Evolutionary conservation across 2,888 invertebrate species (phyloP), one percentile per base, ranked within the genome.

Genomic region (Suillia variegata): DNA sequence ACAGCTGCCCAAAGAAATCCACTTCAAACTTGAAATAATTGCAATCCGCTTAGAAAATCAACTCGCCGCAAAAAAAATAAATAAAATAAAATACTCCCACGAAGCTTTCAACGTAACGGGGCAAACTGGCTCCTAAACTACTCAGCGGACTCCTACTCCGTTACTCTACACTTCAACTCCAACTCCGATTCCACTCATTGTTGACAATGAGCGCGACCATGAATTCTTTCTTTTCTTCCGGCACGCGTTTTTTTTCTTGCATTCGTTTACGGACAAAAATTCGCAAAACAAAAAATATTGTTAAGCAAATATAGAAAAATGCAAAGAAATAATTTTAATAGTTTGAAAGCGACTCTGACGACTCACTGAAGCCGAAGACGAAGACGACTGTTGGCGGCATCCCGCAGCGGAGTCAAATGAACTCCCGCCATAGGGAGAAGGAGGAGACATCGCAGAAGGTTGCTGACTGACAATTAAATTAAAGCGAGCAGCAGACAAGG

Each of bases 171-270:
- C 38, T 38, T n/a, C n/a, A n/a, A n/a, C n/a, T n/a, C n/a, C n/a
- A n/a, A n/a, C n/a, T n/a, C n/a, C 45, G 18, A 45, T 20, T 45
- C 20, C 18, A 13, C 18, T 5, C 20, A 20, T 18, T 18, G 45
- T 45, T 18, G 45, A 33, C 51, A 31, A 51, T 33, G n/a, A 21
- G 3, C 18, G 38, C 53, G 34, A 53, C 53, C 53, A 21, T 53
- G 45, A 47, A 54, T 47, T 54, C 20, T n/a, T n/a, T n/a, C n/a
- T n/a, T n/a, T n/a, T 45, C 26, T 53, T 53, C 53, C 34, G 18
- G 38, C 53, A 21, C 34, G 21, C 22, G 31, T 3, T 34, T 53
- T n/a, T 20, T 38, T n/a, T 8, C 38, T 26, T 38, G 38, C 38
- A 38, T 8, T 12, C 6, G 31, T 12, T 12, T 8, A 31, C 31